Percentiles rank a stretch among this genome's conserved stretches.
These are phyloP conservation scores for Mionectes macconnelli DNA, from an alignment of 2,113 vertebrate species.

Conservation along the genomic window DNA sequence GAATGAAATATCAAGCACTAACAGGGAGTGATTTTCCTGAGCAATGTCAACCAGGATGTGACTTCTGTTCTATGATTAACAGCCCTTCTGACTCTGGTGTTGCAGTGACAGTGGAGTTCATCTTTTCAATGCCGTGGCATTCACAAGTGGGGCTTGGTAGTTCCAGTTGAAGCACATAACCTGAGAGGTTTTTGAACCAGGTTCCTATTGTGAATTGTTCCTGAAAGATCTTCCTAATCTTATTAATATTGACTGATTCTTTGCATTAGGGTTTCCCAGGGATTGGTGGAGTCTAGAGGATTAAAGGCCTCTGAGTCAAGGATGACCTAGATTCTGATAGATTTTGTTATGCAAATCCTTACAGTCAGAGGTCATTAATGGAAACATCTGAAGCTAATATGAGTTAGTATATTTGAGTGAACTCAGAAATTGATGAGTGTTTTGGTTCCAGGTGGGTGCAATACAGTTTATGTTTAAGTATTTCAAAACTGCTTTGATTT, in stretches of 20 bases:
- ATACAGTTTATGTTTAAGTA: background rate
- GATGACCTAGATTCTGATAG: conserved; percentile 52
- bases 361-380: conserved; percentile 32
- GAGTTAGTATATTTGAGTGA: background rate
- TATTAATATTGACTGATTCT: conserved; percentile 16
- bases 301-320: conserved; percentile 52
- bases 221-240: conserved; percentile 33
- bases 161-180: background rate
- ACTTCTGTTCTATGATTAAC: background rate
- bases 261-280: conserved; percentile 52
- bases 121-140: background rate
- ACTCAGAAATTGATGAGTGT: background rate
- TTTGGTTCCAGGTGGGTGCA: background rate
- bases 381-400: conserved; percentile 33
- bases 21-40: background rate
- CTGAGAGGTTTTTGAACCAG: background rate
- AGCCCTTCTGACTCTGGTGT: background rate
- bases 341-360: conserved; percentile 55
- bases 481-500: background rate
- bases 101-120: background rate
- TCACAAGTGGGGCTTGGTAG: background rate
- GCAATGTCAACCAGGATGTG: background rate
- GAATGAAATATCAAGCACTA: background rate
- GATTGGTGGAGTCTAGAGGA: conserved; percentile 10
- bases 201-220: conserved; percentile 39